These are phyloP conservation scores for Psilopogon haemacephalus DNA, from an alignment of 2,113 vertebrate genomes.

Conservation along the genomic window DNA sequence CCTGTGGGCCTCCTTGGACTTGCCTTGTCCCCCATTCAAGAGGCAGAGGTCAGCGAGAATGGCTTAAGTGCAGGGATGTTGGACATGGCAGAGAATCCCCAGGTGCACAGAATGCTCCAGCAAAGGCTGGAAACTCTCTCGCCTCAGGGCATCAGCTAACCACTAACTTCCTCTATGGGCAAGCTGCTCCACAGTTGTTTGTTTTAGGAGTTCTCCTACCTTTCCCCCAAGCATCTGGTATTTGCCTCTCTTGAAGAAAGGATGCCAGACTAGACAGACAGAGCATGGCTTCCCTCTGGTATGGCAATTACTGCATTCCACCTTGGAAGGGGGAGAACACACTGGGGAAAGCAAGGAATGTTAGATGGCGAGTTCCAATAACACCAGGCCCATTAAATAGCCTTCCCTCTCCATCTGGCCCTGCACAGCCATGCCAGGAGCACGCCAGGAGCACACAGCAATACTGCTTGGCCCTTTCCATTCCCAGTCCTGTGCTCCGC, in stretches of 20 bases:
- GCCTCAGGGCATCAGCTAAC: slow-evolving; percentile 39
- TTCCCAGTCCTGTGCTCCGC: background rate
- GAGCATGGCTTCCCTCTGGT: slow-evolving; percentile 58
- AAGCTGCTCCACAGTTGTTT: slow-evolving; percentile 50
- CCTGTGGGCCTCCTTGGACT: background rate
- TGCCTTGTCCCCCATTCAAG: background rate
- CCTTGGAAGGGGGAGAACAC: slow-evolving; percentile 40
- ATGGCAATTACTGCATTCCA: slow-evolving; percentile 66
- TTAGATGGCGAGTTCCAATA: slow-evolving; percentile 51
- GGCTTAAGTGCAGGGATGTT: background rate
- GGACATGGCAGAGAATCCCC: background rate
- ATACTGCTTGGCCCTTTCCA: background rate
- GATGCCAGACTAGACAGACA: slow-evolving; percentile 60
- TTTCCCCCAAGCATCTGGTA: slow-evolving; percentile 48
- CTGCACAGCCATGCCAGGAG: background rate
- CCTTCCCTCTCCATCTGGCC: slow-evolving; percentile 7
- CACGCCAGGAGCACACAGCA: background rate
- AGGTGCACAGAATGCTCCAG: background rate
- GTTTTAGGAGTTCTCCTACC: slow-evolving; percentile 39
- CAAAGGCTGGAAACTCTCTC: background rate
- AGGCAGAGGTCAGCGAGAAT: background rate
- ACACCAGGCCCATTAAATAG: slow-evolving; percentile 13
- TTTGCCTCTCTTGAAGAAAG: slow-evolving; percentile 42
- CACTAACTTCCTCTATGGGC: slow-evolving; percentile 32
- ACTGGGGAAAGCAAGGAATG: slow-evolving; percentile 28